phyloP scores from a whole-genome alignment of 2,888 invertebrate genomes.

The Laothoe populi region DNA sequence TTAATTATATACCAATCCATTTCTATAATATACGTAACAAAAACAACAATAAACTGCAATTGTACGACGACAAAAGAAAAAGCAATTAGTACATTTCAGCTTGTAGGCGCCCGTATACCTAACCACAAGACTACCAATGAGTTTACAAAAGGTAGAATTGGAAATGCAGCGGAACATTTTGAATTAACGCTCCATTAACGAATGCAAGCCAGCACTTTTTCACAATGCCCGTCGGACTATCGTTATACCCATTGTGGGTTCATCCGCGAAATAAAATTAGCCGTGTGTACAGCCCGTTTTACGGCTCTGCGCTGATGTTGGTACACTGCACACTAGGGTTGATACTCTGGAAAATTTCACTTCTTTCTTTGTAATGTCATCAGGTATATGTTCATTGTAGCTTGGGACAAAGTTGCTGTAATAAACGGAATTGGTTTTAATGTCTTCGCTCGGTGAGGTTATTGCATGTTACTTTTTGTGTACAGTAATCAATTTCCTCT shows the following conservation, averaged over 20 bases:
- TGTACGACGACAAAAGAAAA: not conserved
- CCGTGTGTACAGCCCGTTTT: conserved; percentile 43
- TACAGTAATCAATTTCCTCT: too few species aligned
- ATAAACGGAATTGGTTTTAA: not conserved
- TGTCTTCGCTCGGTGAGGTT: not conserved
- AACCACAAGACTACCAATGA: conserved; percentile 8
- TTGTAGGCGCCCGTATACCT: not conserved
- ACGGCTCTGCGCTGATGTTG: conserved; percentile 32
- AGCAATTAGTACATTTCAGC: conserved; percentile 2
- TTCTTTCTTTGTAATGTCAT: not conserved
- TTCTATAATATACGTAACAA: not conserved
- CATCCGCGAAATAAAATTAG: conserved; percentile 50
- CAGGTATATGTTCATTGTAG: too few species aligned
- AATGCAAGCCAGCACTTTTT: conserved; percentile 38
- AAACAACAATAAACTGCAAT: not conserved
- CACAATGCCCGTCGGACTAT: conserved; percentile 39
- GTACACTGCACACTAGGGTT: conserved; percentile 12
- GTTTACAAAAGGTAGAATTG: conserved; percentile 10
- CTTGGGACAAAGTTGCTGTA: not conserved
- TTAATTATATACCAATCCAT: too few species aligned
- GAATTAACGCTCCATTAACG: conserved; percentile 29
- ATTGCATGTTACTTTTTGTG: not conserved
- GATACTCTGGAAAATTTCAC: not conserved
- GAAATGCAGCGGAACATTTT: conserved; percentile 21
- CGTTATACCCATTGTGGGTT: conserved; percentile 38